Evolutionary conservation across 2,888 invertebrate genomes (phyloP).

Genomic region (Podotricha telesiphe): DNA sequence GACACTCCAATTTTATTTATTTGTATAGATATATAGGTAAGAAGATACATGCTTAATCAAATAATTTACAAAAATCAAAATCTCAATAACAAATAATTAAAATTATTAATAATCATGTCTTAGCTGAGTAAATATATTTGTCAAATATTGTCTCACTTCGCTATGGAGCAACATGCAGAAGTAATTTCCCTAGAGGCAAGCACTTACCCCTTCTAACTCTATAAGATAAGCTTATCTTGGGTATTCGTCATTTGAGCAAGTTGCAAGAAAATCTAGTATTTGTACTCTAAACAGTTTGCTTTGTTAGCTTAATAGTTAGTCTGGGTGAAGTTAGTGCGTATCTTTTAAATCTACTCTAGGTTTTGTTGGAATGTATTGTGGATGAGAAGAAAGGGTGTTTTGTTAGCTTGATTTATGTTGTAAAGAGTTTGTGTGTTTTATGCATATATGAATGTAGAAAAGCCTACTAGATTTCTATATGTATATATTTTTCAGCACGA

Average conservation of each 20-base stretch:
- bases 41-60: too few species aligned
- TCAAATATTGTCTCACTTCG: slow-evolving; percentile 27
- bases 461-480: too few species aligned
- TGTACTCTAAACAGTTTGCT: neutral
- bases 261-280: slow-evolving; percentile 3
- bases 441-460: neutral
- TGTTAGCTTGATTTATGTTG: neutral
- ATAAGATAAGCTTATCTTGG: slow-evolving; percentile 17
- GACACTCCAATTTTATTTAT: too few species aligned
- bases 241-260: slow-evolving; percentile 13
- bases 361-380: neutral
- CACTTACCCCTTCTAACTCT: slow-evolving; percentile 13
- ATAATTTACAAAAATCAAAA: too few species aligned
- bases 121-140: slow-evolving; percentile 10
- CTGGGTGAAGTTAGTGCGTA: slow-evolving; percentile 11
- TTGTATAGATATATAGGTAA: too few species aligned
- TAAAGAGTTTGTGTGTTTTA: neutral
- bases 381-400: neutral
- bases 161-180: slow-evolving; percentile 20
- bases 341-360: neutral
- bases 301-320: slow-evolving; percentile 14
- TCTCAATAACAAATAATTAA: neutral
- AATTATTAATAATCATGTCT: slow-evolving; percentile 21
- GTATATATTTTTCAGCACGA: too few species aligned
- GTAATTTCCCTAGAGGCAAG: slow-evolving; percentile 41